Base-by-base conservation (phyloP, 2,113 vertebrate species). In the Perca flavescens region DNA sequence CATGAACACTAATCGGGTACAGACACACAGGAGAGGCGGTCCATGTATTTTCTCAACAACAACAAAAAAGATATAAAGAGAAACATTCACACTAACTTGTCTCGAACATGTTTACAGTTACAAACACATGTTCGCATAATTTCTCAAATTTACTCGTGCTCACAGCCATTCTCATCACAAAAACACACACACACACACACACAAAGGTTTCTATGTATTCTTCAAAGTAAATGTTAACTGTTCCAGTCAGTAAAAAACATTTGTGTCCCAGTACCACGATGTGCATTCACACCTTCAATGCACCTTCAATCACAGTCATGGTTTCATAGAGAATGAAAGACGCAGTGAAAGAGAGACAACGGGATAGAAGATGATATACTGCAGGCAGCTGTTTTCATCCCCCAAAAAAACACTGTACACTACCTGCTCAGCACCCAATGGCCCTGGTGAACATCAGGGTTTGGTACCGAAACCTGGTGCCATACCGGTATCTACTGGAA, bases 231-330 rank as follows among this genome's bases (percentile, higher is more conserved):
- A 79, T 43, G 7, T 16, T 15, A 36, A 8, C 8, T 25, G 28
- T 70, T 66, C 14, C 52, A 5, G 58, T 50, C 16, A 34, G n/a
- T 2, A 19, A 6, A 5, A n/a, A 0, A n/a, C 21, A 66, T 66
- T 46, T 77, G 56, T 65, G 56, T 61, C 57, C 40, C 22, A 40
- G 69, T 40, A 74, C 63, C 74, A 67, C 11, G 7, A 71, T 52
- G 50, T 46, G n/a, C 54, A 50, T 69, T 81, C 54, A 61, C 77
- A 69, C 31, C 76, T 56, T 60, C 52, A 67, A 78, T 88, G 79
- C 25, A 50, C 21, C 34, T 60, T 77, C 60, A 40, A 79, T 83
- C 70, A 73, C 9, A 11, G 46, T 66, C 60, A 15, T 52, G 25
- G 50, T 74, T 70, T 65, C 25, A 65, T 22, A 52, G 25, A 62